A percentile compares a stretch with the other conserved stretches of the same genome.
Evolutionary conservation across 2,797 vertebrate species (phyloP).

Genomic region (Percopsis omiscomaycus): DNA sequence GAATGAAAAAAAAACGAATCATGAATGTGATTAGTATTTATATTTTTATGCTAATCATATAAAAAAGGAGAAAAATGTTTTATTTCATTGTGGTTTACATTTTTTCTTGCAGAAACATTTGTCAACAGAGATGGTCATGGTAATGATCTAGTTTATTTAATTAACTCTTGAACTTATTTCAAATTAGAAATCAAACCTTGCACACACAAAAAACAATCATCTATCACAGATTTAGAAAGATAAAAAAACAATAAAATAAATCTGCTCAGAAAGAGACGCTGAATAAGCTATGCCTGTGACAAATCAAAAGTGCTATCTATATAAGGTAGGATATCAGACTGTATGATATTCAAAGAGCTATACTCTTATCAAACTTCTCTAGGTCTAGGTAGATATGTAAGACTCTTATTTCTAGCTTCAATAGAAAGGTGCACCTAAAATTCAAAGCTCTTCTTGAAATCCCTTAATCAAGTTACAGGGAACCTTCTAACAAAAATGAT

Average conservation of each 20-base stretch:
- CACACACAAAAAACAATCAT: no score
- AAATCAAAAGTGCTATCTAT: neutral
- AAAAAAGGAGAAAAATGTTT: no score
- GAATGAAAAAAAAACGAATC: no score
- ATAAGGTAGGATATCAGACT: neutral
- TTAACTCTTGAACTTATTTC: no score
- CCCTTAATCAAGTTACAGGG: slow-evolving; percentile 25
- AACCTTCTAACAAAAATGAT: slow-evolving; percentile 47
- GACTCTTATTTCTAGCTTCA: slow-evolving; percentile 37
- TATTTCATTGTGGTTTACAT: no score
- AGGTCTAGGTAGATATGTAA: slow-evolving; percentile 50
- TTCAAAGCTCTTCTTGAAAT: slow-evolving; percentile 41
- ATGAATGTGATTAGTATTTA: no score
- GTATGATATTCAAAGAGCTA: slow-evolving; percentile 43
- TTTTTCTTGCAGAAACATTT: no score
- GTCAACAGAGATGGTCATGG: no score
- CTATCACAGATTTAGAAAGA: neutral
- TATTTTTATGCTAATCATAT: no score
- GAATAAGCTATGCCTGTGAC: neutral
- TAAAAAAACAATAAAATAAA: neutral
- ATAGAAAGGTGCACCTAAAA: slow-evolving; percentile 24
- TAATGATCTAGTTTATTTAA: no score
- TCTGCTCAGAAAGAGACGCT: no score
- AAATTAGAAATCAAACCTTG: no score
- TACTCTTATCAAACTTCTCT: slow-evolving; percentile 50